These are phyloP conservation scores for Diprion similis DNA, from an alignment of 1,140 invertebrate species.

Conservation along the genomic window DNA sequence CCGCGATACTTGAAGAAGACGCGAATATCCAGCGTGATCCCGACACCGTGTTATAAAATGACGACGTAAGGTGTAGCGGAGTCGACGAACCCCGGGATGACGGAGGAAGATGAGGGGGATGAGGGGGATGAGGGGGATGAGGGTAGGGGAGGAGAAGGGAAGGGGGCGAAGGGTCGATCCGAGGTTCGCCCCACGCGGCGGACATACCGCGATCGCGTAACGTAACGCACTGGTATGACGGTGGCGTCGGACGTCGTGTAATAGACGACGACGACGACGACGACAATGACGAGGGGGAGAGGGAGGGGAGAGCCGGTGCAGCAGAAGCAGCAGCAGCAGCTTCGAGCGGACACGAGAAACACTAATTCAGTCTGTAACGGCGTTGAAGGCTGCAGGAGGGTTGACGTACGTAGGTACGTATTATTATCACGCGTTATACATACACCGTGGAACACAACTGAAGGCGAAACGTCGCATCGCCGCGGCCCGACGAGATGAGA, in stretches of 20 bases:
- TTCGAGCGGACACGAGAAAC: constrained; percentile 13
- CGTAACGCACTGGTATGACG: not conserved
- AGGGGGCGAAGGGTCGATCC: not conserved
- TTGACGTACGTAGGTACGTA: no score
- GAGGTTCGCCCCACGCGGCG: not conserved
- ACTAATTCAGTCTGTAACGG: not conserved
- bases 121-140: not conserved
- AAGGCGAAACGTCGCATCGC: no score
- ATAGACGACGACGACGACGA: not conserved
- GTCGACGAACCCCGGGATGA: not conserved
- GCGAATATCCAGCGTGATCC: no score
- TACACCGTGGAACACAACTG: no score
- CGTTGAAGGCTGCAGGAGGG: no score
- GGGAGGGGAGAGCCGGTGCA: constrained; percentile 18
- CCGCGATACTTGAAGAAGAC: no score
- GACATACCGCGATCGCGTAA: not conserved
- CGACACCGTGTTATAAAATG: not conserved
- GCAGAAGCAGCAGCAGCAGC: no score
- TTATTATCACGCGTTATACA: no score
- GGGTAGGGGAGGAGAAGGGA: not conserved
- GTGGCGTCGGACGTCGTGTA: not conserved
- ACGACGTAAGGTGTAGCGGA: not conserved
- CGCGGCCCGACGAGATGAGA: no score
- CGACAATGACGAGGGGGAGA: no score
- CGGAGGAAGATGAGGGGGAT: not conserved